Percentiles rank a stretch among this genome's conserved stretches.
phyloP scores from a whole-genome alignment of 1,140 invertebrate genomes.

The Heliothis subflexa region DNA sequence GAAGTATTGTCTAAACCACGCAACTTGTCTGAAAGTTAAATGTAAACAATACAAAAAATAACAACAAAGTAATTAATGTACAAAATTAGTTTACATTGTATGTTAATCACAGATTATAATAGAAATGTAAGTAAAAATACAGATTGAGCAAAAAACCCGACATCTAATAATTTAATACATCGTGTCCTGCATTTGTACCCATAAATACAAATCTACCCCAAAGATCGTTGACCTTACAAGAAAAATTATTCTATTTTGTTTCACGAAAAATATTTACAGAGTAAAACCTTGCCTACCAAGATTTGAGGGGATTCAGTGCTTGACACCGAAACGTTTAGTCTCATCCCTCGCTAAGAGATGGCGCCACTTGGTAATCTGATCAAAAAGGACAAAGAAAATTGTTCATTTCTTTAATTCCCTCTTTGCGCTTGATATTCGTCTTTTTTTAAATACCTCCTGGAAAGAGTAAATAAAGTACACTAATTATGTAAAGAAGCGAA shows the following conservation, averaged over 20 bases:
- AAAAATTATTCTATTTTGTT: too few relatives aligned
- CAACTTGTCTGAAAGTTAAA: constrained; percentile 5
- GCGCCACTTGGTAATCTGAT: constrained; percentile 3
- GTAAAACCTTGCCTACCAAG: too few relatives aligned
- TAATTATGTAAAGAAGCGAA: constrained; percentile 17
- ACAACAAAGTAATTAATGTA: not conserved
- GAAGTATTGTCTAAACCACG: not conserved
- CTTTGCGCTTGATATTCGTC: constrained; percentile 7
- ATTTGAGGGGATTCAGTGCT: not conserved
- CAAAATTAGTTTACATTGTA: not conserved
- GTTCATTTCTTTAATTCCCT: constrained; percentile 14
- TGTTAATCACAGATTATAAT: not conserved
- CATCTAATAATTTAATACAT: too few relatives aligned
- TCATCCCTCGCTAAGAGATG: not conserved
- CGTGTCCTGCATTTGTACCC: too few relatives aligned
- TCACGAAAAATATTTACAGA: too few relatives aligned
- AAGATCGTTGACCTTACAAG: too few relatives aligned
- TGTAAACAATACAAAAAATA: not conserved
- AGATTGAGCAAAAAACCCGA: too few relatives aligned
- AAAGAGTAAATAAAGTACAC: constrained; percentile 21
- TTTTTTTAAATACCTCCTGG: constrained; percentile 16
- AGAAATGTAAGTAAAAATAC: not conserved
- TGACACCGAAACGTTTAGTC: constrained; percentile 5
- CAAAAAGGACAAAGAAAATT: constrained; percentile 27
- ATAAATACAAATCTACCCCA: too few relatives aligned